These are phyloP conservation scores for Bradypodion ventrale DNA, from an alignment of 2,797 vertebrate species.

Conservation along the genomic window DNA sequence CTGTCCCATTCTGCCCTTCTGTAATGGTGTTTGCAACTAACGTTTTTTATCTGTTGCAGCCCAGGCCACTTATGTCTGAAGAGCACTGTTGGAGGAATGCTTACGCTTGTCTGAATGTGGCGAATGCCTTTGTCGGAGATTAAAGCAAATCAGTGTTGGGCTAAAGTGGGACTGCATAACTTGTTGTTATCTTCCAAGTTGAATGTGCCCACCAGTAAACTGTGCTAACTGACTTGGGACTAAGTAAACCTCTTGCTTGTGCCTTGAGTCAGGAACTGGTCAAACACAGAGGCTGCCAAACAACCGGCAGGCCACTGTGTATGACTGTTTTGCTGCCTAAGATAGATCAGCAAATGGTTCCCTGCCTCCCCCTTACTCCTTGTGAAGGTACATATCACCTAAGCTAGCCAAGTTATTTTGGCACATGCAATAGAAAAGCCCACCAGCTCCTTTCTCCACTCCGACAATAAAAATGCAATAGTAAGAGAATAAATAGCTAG, in stretches of 20 bases:
- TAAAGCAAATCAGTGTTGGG: not conserved
- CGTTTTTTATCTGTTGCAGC: not conserved
- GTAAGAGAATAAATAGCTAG: not conserved
- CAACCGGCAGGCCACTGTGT: not conserved
- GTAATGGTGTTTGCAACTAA: accelerated
- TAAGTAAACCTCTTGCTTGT: not conserved
- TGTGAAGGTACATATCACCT: not conserved
- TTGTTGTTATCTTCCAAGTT: not conserved
- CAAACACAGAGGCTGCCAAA: not conserved
- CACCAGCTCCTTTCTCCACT: not conserved
- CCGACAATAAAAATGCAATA: not conserved
- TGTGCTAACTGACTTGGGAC: not conserved
- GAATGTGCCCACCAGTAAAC: not conserved
- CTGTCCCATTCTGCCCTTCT: not conserved
- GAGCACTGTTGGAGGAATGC: not conserved
- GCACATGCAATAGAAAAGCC: too few species aligned
- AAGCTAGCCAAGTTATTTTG: not conserved
- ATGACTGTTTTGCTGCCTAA: not conserved
- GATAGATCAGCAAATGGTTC: not conserved
- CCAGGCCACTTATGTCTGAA: accelerated
- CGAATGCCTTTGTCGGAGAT: not conserved
- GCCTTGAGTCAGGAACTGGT: not conserved
- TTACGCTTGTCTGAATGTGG: conserved; percentile 7
- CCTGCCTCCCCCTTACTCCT: too few species aligned
- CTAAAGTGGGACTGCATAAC: not conserved